Conservation (phyloP, 2,113 vertebrate genomes). For the Rhinoptilus africanus region DNA sequence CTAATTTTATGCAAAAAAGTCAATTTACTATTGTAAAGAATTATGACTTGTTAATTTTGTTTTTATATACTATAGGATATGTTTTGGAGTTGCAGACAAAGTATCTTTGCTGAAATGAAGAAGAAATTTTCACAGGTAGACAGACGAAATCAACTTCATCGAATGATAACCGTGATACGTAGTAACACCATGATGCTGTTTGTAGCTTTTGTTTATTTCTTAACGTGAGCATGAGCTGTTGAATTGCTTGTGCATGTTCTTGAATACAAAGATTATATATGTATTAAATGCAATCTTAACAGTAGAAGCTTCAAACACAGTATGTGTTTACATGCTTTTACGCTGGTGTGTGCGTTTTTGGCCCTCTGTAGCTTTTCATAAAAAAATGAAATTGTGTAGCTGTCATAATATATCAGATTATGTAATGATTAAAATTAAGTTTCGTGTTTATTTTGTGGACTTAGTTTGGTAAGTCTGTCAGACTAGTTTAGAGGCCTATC, state of each 20-base stretch:
- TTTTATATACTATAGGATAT: conserved; percentile 81
- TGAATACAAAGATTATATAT: neutral
- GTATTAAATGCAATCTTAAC: neutral
- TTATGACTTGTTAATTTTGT: conserved; percentile 67
- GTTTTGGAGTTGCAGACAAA: conserved; percentile 98
- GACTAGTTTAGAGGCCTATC: neutral
- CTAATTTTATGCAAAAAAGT: neutral
- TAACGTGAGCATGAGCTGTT: conserved; percentile 65
- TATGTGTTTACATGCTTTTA: neutral
- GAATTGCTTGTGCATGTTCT: conserved; percentile 58
- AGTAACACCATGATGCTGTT: conserved; percentile 68
- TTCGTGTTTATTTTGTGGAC: neutral
- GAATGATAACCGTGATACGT: conserved; percentile 43
- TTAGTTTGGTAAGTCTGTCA: neutral
- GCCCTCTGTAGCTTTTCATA: neutral
- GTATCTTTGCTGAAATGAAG: conserved; percentile 98
- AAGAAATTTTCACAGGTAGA: conserved; percentile 94
- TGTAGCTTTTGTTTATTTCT: conserved; percentile 40
- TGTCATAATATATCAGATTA: neutral
- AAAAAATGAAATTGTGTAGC: neutral
- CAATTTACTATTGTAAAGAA: neutral
- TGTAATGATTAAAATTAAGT: neutral
- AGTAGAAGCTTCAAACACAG: neutral
- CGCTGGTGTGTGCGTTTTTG: neutral
- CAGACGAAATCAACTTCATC: conserved; percentile 53